These are phyloP conservation scores for Volucella bombylans DNA, from an alignment of 2,888 invertebrate genomes.

Conservation along the genomic window DNA sequence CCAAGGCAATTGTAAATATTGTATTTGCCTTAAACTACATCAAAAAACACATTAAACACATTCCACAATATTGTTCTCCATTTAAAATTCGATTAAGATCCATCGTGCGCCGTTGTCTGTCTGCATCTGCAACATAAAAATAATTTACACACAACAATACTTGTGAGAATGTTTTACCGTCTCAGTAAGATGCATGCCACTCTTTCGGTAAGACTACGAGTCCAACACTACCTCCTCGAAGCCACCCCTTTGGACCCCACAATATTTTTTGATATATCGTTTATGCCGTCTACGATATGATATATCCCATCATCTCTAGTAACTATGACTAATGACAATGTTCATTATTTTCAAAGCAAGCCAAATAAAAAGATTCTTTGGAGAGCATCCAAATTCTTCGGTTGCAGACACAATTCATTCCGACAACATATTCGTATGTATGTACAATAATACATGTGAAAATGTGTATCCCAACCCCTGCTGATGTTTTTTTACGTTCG, in stretches of 20 bases:
- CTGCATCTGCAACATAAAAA: conserved; percentile 67
- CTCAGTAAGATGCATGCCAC: conserved; percentile 67
- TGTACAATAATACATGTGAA: not conserved
- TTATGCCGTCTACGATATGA: conserved; percentile 73
- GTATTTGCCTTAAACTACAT: conserved; percentile 24
- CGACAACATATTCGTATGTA: conserved; percentile 41
- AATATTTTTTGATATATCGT: conserved; percentile 69
- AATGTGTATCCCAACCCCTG: not conserved
- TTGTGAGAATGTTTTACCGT: conserved; percentile 42
- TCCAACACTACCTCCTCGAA: not conserved
- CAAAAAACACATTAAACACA: conserved; percentile 63
- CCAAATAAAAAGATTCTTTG: conserved; percentile 58
- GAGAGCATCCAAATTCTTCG: conserved; percentile 68
- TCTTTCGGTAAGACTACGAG: not conserved
- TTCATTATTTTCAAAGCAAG: conserved; percentile 78
- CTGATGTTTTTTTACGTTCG: not conserved
- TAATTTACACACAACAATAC: conserved; percentile 69
- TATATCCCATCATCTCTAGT: conserved; percentile 76
- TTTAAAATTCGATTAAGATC: conserved; percentile 76
- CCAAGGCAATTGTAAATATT: conserved; percentile 27
- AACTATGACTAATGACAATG: conserved; percentile 81
- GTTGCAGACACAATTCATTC: conserved; percentile 72
- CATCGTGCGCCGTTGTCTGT: conserved; percentile 57
- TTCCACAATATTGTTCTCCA: conserved; percentile 75
- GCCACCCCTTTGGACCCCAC: conserved; percentile 39